Conservation (phyloP, 2,797 vertebrate species). For the Geotrypetes seraphini region DNA sequence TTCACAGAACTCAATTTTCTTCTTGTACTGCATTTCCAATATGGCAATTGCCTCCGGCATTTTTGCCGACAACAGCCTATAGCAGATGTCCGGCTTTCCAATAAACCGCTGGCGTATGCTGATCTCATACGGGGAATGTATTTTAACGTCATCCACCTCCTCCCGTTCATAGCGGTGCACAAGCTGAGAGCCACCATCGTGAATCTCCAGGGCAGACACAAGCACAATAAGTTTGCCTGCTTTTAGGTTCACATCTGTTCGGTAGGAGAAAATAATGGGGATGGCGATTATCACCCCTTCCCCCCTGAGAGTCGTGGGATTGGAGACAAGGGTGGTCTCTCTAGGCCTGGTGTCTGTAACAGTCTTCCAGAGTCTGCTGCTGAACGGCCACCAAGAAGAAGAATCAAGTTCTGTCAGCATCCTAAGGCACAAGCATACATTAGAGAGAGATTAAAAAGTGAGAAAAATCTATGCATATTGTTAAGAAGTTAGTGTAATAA, state of each 20-base stretch:
- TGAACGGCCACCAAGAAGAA: slow-evolving; percentile 91
- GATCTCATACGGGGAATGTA: slow-evolving; percentile 77
- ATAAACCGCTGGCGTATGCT: slow-evolving; percentile 79
- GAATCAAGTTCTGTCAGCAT: slow-evolving; percentile 81
- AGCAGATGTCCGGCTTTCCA: slow-evolving; percentile 75
- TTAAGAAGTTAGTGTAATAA: no score
- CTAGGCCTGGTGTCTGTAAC: slow-evolving; percentile 43
- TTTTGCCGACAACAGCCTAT: slow-evolving; percentile 71
- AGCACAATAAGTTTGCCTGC: slow-evolving; percentile 68
- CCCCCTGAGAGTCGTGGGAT: slow-evolving; percentile 24
- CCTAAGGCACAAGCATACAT: no score
- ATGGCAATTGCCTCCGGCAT: slow-evolving; percentile 72
- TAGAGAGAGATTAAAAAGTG: no score
- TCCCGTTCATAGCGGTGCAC: slow-evolving; percentile 68
- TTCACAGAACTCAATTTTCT: slow-evolving; percentile 67
- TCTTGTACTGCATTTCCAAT: slow-evolving; percentile 74
- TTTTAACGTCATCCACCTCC: slow-evolving; percentile 78
- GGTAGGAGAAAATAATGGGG: slow-evolving; percentile 68
- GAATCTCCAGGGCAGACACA: slow-evolving; percentile 72
- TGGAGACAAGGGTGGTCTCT: not conserved
- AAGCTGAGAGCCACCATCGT: slow-evolving; percentile 52
- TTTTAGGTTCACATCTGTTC: slow-evolving; percentile 53
- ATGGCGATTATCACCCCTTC: slow-evolving; percentile 63
- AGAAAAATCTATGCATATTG: no score
- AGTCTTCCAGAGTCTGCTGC: slow-evolving; percentile 69